A percentile compares a stretch with the other conserved stretches of the same genome.
phyloP scores from a whole-genome alignment of 1,140 invertebrate genomes.

The Goniozus legneri region DNA sequence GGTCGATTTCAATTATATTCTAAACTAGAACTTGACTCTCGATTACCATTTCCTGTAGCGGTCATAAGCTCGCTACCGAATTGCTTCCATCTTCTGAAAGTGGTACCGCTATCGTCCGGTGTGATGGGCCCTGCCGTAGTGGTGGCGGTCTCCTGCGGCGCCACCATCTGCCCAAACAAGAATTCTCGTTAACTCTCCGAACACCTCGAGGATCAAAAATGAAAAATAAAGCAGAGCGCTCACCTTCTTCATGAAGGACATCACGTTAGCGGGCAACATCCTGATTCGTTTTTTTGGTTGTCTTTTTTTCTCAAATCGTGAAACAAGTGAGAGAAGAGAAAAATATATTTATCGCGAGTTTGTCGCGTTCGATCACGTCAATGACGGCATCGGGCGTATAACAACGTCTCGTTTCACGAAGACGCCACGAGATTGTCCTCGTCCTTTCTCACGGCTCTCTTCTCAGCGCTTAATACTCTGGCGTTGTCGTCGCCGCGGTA shows the following conservation, averaged over 20 bases:
- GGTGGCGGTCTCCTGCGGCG: slow-evolving; percentile 58
- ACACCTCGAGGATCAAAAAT: neutral
- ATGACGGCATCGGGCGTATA: too few species aligned
- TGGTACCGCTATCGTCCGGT: slow-evolving; percentile 57
- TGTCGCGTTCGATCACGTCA: too few species aligned
- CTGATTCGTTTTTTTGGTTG: slow-evolving; percentile 8
- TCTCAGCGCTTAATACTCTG: too few species aligned
- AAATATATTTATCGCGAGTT: too few species aligned
- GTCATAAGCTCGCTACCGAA: slow-evolving; percentile 76
- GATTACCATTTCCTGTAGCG: slow-evolving; percentile 74
- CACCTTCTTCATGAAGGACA: slow-evolving; percentile 83
- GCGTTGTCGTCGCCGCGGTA: too few species aligned
- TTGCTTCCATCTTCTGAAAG: slow-evolving; percentile 76
- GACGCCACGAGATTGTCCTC: too few species aligned
- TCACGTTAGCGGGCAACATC: slow-evolving; percentile 76
- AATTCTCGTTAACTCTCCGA: neutral
- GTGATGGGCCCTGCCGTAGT: slow-evolving; percentile 55
- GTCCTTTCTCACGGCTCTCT: too few species aligned
- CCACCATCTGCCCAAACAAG: slow-evolving; percentile 64
- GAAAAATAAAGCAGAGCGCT: slow-evolving; percentile 34
- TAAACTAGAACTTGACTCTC: neutral
- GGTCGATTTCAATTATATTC: neutral
- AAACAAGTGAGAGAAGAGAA: too few species aligned
- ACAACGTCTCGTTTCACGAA: too few species aligned
- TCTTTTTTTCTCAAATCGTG: too few species aligned